Percentiles rank a stretch among this genome's conserved stretches.
Evolutionary conservation across 2,888 invertebrate species (phyloP).

Genomic region (Drosophila aldrichi): DNA sequence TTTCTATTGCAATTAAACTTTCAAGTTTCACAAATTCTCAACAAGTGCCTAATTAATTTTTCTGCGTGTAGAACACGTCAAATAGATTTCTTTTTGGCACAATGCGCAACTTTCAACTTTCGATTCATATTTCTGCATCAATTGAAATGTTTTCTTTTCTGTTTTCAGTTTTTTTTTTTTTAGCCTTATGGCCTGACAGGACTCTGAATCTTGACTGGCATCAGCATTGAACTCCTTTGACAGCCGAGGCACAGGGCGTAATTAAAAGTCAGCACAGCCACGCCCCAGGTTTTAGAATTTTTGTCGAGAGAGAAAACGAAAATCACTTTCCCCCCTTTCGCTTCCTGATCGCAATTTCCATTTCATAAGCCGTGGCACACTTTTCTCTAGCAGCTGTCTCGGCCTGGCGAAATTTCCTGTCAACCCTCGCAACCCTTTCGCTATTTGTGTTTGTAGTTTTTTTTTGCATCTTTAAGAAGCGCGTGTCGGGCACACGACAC

Average conservation of each 20-base stretch:
- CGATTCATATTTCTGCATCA: conserved; percentile 22
- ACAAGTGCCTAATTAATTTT: not conserved
- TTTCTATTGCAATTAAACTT: not conserved
- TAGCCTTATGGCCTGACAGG: conserved; percentile 28
- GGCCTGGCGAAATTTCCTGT: conserved; percentile 40
- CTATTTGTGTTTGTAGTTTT: conserved; percentile 8
- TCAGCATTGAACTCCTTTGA: conserved; percentile 57
- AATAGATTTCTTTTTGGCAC: conserved; percentile 9
- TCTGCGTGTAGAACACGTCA: conserved; percentile 8
- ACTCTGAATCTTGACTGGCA: conserved; percentile 48
- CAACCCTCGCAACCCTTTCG: conserved; percentile 44
- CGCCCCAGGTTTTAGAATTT: conserved; percentile 30
- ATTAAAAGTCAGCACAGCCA: conserved; percentile 64
- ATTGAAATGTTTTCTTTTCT: conserved; percentile 28
- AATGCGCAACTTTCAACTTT: conserved; percentile 61
- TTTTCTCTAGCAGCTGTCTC: conserved; percentile 32
- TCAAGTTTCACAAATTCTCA: not conserved
- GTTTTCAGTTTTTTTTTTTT: conserved; percentile 2
- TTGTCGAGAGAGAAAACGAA: conserved; percentile 3
- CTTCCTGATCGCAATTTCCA: conserved; percentile 47
- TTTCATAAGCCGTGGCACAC: conserved; percentile 69
- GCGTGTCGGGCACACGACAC: conserved; percentile 78
- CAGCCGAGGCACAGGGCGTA: conserved; percentile 38
- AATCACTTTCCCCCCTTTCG: conserved; percentile 44
- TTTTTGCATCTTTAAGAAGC: conserved; percentile 67